phyloP scores from a whole-genome alignment of 1,140 invertebrate genomes.

The Dendrolimus punctatus region DNA sequence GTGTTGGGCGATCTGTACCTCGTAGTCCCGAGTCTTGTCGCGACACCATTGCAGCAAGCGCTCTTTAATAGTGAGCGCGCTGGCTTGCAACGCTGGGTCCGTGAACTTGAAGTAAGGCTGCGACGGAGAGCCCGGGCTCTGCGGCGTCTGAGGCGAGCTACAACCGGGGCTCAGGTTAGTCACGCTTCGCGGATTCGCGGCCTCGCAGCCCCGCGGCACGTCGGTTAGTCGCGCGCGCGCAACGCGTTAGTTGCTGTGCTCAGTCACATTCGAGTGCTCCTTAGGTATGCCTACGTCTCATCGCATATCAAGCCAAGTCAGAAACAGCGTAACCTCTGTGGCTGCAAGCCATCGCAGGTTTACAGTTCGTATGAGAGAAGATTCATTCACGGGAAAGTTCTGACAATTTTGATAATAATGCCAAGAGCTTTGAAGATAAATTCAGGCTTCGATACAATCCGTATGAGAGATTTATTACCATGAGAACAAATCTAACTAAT shows the following conservation, averaged over 20 bases:
- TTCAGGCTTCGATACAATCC: too few relatives aligned
- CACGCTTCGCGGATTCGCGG: constrained; percentile 1
- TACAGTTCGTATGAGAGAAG: too few relatives aligned
- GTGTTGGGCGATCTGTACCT: constrained; percentile 75
- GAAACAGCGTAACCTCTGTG: too few relatives aligned
- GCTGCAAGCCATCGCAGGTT: too few relatives aligned
- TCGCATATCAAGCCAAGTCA: too few relatives aligned
- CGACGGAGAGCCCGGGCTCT: constrained; percentile 74
- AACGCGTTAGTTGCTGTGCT: constrained; percentile 12
- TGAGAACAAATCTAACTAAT: too few relatives aligned
- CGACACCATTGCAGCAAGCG: constrained; percentile 96
- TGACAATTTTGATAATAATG: too few relatives aligned
- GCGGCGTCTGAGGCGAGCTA: constrained; percentile 77
- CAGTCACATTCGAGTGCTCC: constrained; percentile 9
- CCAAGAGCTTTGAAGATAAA: too few relatives aligned
- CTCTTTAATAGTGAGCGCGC: constrained; percentile 95
- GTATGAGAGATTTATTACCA: too few relatives aligned
- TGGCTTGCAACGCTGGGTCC: constrained; percentile 86
- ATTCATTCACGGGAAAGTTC: too few relatives aligned
- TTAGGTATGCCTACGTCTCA: not conserved
- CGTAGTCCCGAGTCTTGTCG: constrained; percentile 95
- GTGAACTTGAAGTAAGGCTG: constrained; percentile 88
- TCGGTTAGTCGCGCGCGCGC: constrained; percentile 8
- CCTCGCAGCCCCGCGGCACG: not conserved
- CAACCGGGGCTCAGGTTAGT: constrained; percentile 53